Conservation (phyloP, 2,888 invertebrate genomes). For the Apamea crenata region DNA sequence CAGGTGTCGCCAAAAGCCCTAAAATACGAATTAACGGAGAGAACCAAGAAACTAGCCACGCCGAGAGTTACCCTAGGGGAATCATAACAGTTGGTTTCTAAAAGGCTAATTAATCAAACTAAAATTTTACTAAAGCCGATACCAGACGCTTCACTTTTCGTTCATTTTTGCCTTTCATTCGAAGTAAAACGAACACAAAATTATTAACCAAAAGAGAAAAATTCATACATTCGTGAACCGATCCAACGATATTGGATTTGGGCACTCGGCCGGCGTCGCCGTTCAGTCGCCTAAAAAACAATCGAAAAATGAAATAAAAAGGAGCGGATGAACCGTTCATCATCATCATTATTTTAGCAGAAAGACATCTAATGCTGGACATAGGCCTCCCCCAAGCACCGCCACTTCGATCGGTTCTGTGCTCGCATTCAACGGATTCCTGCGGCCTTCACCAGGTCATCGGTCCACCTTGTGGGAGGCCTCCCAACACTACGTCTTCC, state of each 20-base stretch:
- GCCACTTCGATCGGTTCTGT: background rate
- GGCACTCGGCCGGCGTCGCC: background rate
- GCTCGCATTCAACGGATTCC: background rate
- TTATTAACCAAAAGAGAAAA: background rate
- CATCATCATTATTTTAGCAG: background rate
- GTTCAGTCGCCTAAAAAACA: background rate
- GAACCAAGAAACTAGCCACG: slow-evolving; percentile 82
- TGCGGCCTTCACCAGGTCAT: background rate
- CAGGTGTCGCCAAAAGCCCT: slow-evolving; percentile 84
- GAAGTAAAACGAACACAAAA: background rate
- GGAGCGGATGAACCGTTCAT: background rate
- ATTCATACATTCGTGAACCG: background rate
- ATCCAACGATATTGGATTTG: background rate
- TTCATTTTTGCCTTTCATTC: background rate
- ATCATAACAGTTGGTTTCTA: background rate
- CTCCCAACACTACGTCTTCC: background rate
- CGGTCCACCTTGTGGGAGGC: background rate
- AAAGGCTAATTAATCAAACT: background rate
- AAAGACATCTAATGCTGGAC: background rate
- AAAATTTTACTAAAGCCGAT: background rate
- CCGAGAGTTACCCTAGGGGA: slow-evolving; percentile 74
- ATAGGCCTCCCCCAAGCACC: background rate
- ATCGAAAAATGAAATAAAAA: background rate
- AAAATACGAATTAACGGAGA: slow-evolving; percentile 82
- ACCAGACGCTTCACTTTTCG: background rate